Evolutionary conservation across 2,888 invertebrate genomes (phyloP), one percentile per base, ranked within the genome.

Genomic region (Cosmopolites sordidus): DNA sequence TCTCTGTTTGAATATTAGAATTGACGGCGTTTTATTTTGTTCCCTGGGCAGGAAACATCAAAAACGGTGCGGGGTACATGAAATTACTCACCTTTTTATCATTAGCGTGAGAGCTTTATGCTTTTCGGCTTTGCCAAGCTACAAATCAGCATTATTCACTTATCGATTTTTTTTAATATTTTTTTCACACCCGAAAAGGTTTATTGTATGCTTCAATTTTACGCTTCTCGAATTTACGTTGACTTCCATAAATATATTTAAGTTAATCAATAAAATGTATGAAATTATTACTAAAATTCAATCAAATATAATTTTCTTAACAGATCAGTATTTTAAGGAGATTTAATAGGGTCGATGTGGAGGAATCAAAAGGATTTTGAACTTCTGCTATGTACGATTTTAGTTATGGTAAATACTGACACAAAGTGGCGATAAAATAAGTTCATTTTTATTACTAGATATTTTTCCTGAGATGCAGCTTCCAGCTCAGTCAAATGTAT

Each of bases 1-100:
- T 39, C 43, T 48, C 52, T 56, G 51, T 56, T 58, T 56, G 58
- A 58, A 50, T 53, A 54, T 58, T 56, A 56, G 52, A 56, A 51
- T 58, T 48, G 51, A 48, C 45, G 53, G 46, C 53, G 47, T 56
- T 52, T 56, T 52, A 52, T 52, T 49, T 41, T 50, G 38, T 43
- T 47, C 33, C 29, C 40, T 15, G 3, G 17, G 38, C 40, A 46
- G 44, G 46, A 33, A 56, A 52, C 49, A 48, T 46, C 43, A 43
- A 48, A 33, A 48, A 49, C 45, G 48, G 37, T 42, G 52, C 14
- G 22, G 22, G 22, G 22, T 33, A 43, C n/a, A 16, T 43, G 48
- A 40, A 48, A 45, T 50, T 50, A 48, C 49, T 45, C 48, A 46
- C 54, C 50, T 49, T 46, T 50, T 44, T 47, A 48, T 54, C 49